Percentiles rank a stretch among this genome's conserved stretches.
phyloP scores from a whole-genome alignment of 2,113 vertebrate genomes.

The Xyrauchen texanus region DNA sequence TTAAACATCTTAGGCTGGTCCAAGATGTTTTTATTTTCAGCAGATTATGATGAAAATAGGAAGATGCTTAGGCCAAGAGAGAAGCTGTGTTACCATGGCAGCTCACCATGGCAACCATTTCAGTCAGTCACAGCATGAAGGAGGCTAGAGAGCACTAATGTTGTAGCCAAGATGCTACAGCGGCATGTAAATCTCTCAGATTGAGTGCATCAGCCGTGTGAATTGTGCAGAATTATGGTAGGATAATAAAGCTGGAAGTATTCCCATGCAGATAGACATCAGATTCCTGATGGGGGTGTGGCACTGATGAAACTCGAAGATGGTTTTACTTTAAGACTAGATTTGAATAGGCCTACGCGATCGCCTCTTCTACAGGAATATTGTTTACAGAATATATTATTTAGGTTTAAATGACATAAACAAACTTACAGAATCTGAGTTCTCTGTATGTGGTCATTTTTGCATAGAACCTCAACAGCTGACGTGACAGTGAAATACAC shows the following conservation, averaged over 20 bases:
- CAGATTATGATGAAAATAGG: too few species aligned
- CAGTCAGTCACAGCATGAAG: conserved; percentile 37
- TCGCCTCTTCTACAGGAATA: not conserved
- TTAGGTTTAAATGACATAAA: not conserved
- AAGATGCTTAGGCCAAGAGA: conserved; percentile 10
- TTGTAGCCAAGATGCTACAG: conserved; percentile 16
- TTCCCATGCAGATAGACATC: conserved; percentile 17
- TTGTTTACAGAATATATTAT: not conserved
- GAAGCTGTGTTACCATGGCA: conserved; percentile 41
- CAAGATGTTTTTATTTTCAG: too few species aligned
- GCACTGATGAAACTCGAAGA: not conserved
- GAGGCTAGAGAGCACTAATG: conserved; percentile 25
- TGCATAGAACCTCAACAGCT: not conserved
- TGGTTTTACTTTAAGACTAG: not conserved
- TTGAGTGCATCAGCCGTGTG: not conserved
- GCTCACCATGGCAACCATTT: conserved; percentile 41
- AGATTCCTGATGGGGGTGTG: conserved; percentile 24
- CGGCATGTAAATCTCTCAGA: conserved; percentile 20
- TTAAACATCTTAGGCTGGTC: too few species aligned
- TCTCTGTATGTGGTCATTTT: not conserved
- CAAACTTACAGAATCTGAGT: not conserved
- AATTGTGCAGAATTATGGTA: not conserved
- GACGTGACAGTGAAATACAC: not conserved
- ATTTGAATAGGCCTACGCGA: conserved; percentile 1
- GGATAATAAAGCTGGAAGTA: conserved; percentile 10